Evolutionary conservation across 2,113 vertebrate species (phyloP), one percentile per base, ranked within the genome.

Genomic region (Anhinga rufa): DNA sequence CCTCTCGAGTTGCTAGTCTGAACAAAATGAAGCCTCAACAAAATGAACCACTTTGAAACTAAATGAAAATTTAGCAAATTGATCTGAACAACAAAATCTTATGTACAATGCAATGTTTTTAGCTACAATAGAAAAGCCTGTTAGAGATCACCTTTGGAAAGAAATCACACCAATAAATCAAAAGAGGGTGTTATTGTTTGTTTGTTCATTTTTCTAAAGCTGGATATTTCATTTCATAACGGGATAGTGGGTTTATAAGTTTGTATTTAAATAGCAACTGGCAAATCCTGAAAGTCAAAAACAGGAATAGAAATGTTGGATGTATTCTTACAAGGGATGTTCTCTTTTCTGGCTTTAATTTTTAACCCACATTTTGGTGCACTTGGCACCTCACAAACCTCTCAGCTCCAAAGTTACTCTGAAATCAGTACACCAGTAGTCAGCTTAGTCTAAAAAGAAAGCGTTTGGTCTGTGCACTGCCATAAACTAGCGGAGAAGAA

Each of bases 51-150:
- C 92, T 97, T 83, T 48, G 93, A 97, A 97, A 96, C 44, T 57
- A 96, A 98, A 97, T 96, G 95, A 97, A 97, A 98, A 95, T 96
- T 92, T 85, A 96, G 92, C 91, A 97, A 98, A 98, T 86, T 97
- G 96, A 96, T 96, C 85, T 71, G 86, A 95, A 95, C 22, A 29
- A 96, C 90, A 94, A 92, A 94, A 93, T 94, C 95, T 84, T 74
- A 70, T 13, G 48, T 91, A 94, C 81, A 90, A 65, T 49, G 14
- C 49, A 64, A 10, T 15, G 34, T 48, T 86, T 92, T 80, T 65
- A 87, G 70, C 8, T 22, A 86, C 48, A 40, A 48, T 17, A 70
- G 40, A 77, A 49, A 92, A 84, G 34, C 40, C 58, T 83, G 62
- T 64, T 66, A 81, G 42, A 83, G 69, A 83, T 60, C 52, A 66